A percentile compares a stretch with the other conserved stretches of the same genome.
Evolutionary conservation across 2,113 vertebrate species (phyloP).

Genomic region (Hepsetus odoe): DNA sequence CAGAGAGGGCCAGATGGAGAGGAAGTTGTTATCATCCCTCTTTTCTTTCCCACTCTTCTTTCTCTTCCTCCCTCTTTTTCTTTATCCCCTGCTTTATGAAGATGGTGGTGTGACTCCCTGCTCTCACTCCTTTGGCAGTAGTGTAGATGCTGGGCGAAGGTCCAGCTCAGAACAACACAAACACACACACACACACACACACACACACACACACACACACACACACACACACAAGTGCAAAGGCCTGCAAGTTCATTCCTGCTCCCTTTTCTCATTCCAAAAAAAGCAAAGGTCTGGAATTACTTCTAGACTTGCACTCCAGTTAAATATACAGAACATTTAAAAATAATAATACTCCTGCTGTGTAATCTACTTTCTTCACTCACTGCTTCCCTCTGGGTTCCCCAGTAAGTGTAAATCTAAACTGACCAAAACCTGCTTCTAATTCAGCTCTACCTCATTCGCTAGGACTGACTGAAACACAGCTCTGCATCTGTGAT

Average conservation of each 20-base stretch:
- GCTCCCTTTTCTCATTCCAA: background rate
- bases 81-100: background rate
- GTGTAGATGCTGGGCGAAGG: slow-evolving; percentile 3
- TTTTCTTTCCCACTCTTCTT: background rate
- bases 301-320: too few species aligned
- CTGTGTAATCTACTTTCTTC: too few species aligned
- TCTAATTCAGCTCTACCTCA: too few species aligned
- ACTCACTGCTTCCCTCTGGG: too few species aligned
- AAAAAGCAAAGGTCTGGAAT: background rate
- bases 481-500: too few species aligned
- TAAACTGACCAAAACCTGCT: too few species aligned
- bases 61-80: background rate
- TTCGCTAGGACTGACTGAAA: too few species aligned
- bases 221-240: background rate
- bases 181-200: slow-evolving; percentile 6
- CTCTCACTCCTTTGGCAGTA: background rate
- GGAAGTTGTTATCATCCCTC: slow-evolving; percentile 4
- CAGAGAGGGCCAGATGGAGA: slow-evolving; percentile 13
- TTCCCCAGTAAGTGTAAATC: too few species aligned
- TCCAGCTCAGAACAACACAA: slow-evolving; percentile 2
- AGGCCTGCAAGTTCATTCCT: slow-evolving; percentile 6
- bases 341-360: too few species aligned
- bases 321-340: too few species aligned
- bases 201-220: slow-evolving; percentile 25
- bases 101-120: background rate